A percentile compares a stretch with the other conserved stretches of the same genome.
phyloP scores from a whole-genome alignment of 1,140 invertebrate species.

The Argopecten irradians region DNA sequence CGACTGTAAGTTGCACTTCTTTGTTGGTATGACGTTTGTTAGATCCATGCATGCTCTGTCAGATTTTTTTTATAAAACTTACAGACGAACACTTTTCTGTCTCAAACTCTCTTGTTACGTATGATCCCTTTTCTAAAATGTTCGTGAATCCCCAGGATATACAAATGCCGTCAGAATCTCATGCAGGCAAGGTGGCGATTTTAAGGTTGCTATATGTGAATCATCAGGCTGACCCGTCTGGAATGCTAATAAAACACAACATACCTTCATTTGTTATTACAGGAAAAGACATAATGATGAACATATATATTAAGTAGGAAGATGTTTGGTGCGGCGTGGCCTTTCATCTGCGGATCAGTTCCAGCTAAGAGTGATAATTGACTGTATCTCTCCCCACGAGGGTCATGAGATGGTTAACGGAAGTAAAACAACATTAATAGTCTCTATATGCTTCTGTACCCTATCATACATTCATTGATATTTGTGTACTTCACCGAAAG shows the following conservation, averaged over 20 bases:
- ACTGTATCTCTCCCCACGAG: too few species aligned
- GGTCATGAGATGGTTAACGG: too few species aligned
- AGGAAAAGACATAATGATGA: not conserved
- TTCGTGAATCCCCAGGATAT: not conserved
- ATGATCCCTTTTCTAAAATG: not conserved
- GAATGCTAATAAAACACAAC: not conserved
- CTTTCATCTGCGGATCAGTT: not conserved
- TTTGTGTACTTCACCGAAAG: too few species aligned
- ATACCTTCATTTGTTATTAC: not conserved
- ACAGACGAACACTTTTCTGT: not conserved
- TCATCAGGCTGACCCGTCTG: not conserved
- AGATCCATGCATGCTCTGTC: not conserved
- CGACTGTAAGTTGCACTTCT: conserved; percentile 58
- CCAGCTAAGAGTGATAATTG: not conserved
- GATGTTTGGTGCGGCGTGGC: not conserved
- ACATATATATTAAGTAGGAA: not conserved
- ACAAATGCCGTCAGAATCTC: too few species aligned
- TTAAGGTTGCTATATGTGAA: not conserved
- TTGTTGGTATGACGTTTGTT: not conserved
- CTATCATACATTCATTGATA: too few species aligned
- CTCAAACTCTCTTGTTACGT: not conserved
- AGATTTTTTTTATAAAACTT: not conserved
- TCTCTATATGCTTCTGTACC: too few species aligned
- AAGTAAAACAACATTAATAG: too few species aligned
- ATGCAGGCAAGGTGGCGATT: too few species aligned